phyloP scores from a whole-genome alignment of 1,140 invertebrate species.

The Ceratina japonica region DNA sequence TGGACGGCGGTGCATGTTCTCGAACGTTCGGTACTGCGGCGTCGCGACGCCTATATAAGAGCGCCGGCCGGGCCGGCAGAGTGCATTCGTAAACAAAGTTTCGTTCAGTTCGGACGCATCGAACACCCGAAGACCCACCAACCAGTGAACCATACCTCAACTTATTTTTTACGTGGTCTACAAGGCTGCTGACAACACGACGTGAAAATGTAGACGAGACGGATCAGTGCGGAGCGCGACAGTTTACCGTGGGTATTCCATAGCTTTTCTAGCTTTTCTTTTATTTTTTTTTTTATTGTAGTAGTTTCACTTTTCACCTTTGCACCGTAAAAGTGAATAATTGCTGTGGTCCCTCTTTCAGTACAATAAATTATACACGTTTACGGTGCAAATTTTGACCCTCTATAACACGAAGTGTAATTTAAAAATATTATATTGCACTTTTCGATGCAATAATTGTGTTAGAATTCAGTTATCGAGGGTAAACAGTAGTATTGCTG shows the following conservation, averaged over 20 bases:
- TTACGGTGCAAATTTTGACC: too few relatives aligned
- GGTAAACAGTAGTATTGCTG: not conserved
- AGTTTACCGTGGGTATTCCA: slow-evolving; percentile 74
- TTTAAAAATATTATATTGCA: not conserved
- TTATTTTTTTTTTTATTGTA: slow-evolving; percentile 17
- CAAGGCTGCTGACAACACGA: slow-evolving; percentile 57
- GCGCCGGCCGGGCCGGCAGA: slow-evolving; percentile 47
- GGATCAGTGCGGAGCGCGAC: slow-evolving; percentile 74
- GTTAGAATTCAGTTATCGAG: not conserved
- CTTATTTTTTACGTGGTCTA: slow-evolving; percentile 56
- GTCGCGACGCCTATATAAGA: slow-evolving; percentile 71
- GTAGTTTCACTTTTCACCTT: slow-evolving; percentile 14
- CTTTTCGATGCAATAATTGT: not conserved
- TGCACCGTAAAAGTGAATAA: not conserved
- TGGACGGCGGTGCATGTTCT: slow-evolving; percentile 53
- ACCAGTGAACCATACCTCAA: slow-evolving; percentile 55
- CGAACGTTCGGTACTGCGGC: slow-evolving; percentile 71
- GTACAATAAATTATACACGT: not conserved
- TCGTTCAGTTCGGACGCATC: slow-evolving; percentile 66
- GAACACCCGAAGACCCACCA: slow-evolving; percentile 63
- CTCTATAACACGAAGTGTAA: too few relatives aligned
- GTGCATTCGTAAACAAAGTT: slow-evolving; percentile 74
- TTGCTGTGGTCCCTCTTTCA: not conserved
- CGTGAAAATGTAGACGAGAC: slow-evolving; percentile 73
- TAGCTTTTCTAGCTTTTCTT: not conserved